These are phyloP conservation scores for Anolis apletophallus DNA, from an alignment of 2,797 vertebrate genomes.

Conservation along the genomic window DNA sequence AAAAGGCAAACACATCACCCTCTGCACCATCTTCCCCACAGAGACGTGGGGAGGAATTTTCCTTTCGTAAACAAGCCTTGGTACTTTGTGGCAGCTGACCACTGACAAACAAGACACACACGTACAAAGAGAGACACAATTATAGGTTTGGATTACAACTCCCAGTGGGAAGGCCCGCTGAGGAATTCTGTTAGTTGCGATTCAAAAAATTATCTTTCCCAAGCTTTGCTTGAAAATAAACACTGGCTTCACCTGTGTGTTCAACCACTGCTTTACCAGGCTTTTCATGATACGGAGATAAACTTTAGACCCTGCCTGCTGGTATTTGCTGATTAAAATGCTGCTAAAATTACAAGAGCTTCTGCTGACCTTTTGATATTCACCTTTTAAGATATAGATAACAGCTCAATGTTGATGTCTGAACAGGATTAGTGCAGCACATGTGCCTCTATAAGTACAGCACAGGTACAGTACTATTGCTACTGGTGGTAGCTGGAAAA, in stretches of 20 bases:
- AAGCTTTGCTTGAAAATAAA: too few relatives aligned
- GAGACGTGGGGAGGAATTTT: too few relatives aligned
- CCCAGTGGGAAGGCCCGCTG: too few relatives aligned
- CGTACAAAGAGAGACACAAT: too few relatives aligned
- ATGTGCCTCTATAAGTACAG: background rate
- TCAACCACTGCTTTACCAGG: background rate
- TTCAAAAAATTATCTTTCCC: too few relatives aligned
- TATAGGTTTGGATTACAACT: too few relatives aligned
- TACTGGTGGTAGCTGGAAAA: background rate
- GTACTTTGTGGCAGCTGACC: too few relatives aligned
- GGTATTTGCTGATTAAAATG: background rate
- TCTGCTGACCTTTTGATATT: background rate
- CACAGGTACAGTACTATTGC: too few relatives aligned
- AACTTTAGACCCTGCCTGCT: background rate
- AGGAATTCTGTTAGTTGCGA: too few relatives aligned
- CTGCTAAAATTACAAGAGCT: background rate
- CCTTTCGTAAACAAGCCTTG: background rate
- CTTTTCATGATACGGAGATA: background rate
- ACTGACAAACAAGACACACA: background rate
- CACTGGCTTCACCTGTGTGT: background rate
- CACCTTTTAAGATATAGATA: background rate
- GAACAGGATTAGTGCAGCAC: background rate
- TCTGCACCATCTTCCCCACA: background rate
- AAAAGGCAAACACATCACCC: slow-evolving; percentile 31
- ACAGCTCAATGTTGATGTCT: too few relatives aligned